Evolutionary conservation across 2,888 invertebrate genomes (phyloP), one percentile per base, ranked within the genome.

Genomic region (Ennomos quercinarius): DNA sequence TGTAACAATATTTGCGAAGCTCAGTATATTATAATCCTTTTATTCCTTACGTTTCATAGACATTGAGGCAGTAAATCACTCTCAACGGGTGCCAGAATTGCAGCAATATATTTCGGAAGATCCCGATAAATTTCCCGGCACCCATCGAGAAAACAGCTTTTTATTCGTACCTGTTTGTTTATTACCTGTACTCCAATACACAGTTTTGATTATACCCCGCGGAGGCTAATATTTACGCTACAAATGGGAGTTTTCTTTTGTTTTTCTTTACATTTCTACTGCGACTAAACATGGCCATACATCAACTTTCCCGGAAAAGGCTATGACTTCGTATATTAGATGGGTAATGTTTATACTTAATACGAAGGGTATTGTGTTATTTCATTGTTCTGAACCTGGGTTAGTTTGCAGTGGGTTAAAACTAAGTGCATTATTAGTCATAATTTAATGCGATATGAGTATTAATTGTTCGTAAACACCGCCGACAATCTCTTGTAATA

Each of bases 41-140:
- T 86, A 83, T 83, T 80, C 80, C 76, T 76, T 75, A 68, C 77
- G 68, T 80, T 77, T 74, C 76, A 79, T 77, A 78, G 79, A 76
- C 80, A 80, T 77, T 73, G 72, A 64, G 67, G 70, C 73, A 76
- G 77, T 87, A 87, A 86, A 86, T 86, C 84, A 86, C 80, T 72
- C 68, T 71, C 68, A 73, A 71, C 74, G 73, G 68, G 72, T 74
- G 72, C 74, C 74, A 71, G 78, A 76, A 79, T 84, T 79, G 83
- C 81, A 80, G 78, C 79, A 39, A 69, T 82, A 87, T 87, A 86
- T 87, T 83, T 84, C 74, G 77, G 80, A 81, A 78, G 78, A 80
- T 77, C 75, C 73, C 84, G 77, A 89, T 89, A 87, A 87, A 88
- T 89, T 86, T 79, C 72, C 72, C 70, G 73, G 74, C 71, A 73